Evolutionary conservation across 2,797 vertebrate species (phyloP), one percentile per base, ranked within the genome.

Genomic region (Neostethus bicornis): DNA sequence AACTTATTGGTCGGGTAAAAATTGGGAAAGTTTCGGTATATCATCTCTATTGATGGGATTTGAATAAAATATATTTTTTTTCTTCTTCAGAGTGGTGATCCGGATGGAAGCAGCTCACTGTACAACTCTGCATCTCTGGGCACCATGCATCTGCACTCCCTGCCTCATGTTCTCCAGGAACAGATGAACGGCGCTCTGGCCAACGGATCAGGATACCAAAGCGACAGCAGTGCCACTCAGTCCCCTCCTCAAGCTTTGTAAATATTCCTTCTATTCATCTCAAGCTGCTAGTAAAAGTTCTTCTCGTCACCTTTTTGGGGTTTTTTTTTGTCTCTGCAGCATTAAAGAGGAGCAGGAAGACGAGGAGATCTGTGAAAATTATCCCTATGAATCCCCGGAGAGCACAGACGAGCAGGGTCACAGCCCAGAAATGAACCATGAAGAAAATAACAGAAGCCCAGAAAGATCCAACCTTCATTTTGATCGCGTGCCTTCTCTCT

Each of bases 281-380:
- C 19, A 39, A 35, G 51, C 13, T n/a, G 12, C 5, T 58, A 10
- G 17, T 43, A 32, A 39, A 21, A 29, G 4, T 28, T n/a, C 16
- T 23, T 31, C 51, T 51, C 19, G 60, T 54, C 4, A 16, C 0
- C 1, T 0, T 14, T 14, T 49, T 37, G 3, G 52, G 52, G 25
- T 4, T 31, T 47, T 45, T 1, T 7, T 62, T 90, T 88, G 88
- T 75, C 87, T 86, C 0, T 91, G 89, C 80, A 95, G 95, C 66
- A 92, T 98, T 69, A 98, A 98, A 92, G 95, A 95, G 79, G 96
- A 98, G 85, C 95, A 94, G 8, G 90, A 96, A 76, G 95, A 98
- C 21, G 94, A 93, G 29, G 96, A 97, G 78, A 96, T 97, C 77
- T 92, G 94, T 45, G 96, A 96, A 85, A 93, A 92, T 51, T 94